Conservation (phyloP, 1,140 invertebrate species). For the Cyrtorhinus lividipennis region DNA sequence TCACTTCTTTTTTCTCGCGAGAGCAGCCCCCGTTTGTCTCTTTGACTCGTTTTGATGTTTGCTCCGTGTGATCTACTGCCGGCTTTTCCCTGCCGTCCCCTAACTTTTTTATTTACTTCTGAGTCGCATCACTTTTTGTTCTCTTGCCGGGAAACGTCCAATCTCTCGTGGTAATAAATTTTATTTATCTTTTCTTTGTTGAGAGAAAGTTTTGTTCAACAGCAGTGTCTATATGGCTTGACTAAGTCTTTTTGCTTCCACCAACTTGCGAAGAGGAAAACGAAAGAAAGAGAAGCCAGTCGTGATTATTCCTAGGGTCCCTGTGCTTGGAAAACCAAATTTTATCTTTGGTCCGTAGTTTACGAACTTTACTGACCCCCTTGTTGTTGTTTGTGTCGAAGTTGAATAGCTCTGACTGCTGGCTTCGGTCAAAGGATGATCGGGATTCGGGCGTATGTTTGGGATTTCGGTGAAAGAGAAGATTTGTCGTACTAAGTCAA, state of each 20-base stretch:
- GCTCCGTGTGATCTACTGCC: slow-evolving; percentile 7
- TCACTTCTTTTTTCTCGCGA: not conserved
- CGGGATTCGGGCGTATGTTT: too few species aligned
- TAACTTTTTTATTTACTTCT: slow-evolving; percentile 5
- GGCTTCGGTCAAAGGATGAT: too few species aligned
- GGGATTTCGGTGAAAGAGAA: too few species aligned
- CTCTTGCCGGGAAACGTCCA: not conserved
- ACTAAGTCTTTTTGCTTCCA: not conserved
- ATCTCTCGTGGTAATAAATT: slow-evolving; percentile 3
- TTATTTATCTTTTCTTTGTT: slow-evolving; percentile 9
- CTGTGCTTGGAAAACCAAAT: too few species aligned
- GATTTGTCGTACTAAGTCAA: too few species aligned
- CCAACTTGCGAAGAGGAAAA: not conserved
- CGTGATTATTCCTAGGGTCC: not conserved
- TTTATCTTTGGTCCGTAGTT: too few species aligned
- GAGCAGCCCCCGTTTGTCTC: not conserved
- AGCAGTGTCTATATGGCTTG: not conserved
- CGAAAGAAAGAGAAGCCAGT: not conserved
- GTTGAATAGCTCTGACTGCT: too few species aligned
- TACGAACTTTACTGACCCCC: too few species aligned
- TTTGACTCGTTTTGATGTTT: slow-evolving; percentile 8
- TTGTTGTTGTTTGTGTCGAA: too few species aligned
- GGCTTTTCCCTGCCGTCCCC: not conserved
- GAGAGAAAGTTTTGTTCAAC: slow-evolving; percentile 3
- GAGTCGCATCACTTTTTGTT: slow-evolving; percentile 1